Conservation (phyloP, 2,113 vertebrate species). For the Morone chrysops region DNA sequence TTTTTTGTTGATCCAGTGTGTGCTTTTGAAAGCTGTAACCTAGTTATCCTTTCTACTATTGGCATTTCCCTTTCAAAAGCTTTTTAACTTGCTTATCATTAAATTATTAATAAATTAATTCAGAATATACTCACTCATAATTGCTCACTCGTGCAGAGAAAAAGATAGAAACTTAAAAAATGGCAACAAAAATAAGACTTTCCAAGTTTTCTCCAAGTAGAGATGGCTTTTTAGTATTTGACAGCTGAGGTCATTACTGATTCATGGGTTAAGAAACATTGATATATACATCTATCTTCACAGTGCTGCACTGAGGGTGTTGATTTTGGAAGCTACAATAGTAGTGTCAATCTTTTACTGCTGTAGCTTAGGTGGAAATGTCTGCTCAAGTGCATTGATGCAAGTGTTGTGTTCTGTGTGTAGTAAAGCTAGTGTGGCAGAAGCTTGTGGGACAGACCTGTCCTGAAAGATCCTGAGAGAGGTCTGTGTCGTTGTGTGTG, state of each 20-base stretch:
- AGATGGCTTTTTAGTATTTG: not conserved
- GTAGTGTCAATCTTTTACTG: conserved; percentile 13
- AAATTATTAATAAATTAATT: not conserved
- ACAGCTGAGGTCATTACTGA: conserved; percentile 11
- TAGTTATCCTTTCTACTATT: conserved; percentile 4
- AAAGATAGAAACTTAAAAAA: conserved; percentile 8
- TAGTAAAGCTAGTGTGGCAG: conserved; percentile 4
- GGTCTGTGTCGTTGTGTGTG: not conserved
- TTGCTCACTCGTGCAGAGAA: conserved; percentile 6
- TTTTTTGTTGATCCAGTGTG: not conserved
- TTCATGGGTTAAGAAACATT: not conserved
- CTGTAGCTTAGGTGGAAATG: not conserved
- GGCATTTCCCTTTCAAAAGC: conserved; percentile 51
- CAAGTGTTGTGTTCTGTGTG: conserved; percentile 24
- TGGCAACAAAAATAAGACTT: not conserved
- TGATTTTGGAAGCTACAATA: conserved; percentile 2
- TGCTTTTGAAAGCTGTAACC: conserved; percentile 7
- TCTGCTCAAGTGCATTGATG: not conserved
- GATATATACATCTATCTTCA: not conserved
- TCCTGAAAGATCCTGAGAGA: conserved; percentile 27
- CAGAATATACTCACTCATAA: not conserved
- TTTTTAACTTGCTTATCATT: conserved; percentile 4
- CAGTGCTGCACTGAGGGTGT: not conserved
- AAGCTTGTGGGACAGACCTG: conserved; percentile 4
- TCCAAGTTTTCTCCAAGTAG: not conserved